Evolutionary conservation across 2,797 vertebrate genomes (phyloP), one percentile per base, ranked within the genome.

Genomic region (Rhyacichthys aspro): DNA sequence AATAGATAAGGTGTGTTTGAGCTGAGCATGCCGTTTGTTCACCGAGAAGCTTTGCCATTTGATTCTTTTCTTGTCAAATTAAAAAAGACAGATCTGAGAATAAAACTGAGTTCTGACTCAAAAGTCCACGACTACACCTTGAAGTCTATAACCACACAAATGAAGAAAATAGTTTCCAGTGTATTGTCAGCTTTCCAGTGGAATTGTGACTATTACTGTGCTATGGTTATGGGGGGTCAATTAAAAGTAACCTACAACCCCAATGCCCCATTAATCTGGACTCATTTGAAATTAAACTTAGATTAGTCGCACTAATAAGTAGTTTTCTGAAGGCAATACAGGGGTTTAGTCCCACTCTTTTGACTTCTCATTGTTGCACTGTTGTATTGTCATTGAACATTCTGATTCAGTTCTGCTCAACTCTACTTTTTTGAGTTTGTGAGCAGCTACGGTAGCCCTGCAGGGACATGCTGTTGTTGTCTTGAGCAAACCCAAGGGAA

Each of bases 241-340:
- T 52, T 17, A 52, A 52, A 18, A 17, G 3, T 52, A 15, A 52
- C 48, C 48, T 18, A 8, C 36, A 52, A 11, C 33, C 34, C 9
- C 18, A 6, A 3, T 52, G 34, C 48, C 34, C 34, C 48, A 52
- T 52, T 52, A 16, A 52, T 52, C 33, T 16, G 17, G 17, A 17
- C 48, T 50, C 16, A 50, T 50, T 37, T 37, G 16, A 52, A 52
- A 52, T 38, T 23, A 52, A 52, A 52, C 34, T 52, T 52, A 14
- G 15, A 52, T 52, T 38, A 52, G 15, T 18, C 16, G 2, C n/a
- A 2, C 10, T 33, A 23, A 34, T 37, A 38, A 52, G 7, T 18
- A 33, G 6, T 18, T 52, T 12, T 38, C 48, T 17, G 12, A 14
- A 52, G 34, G 48, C 46, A 33, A 33, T 15, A 43, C 23, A 28